Evolutionary conservation across 30 jellyfish, hydroid and myxozoan genomes (phyloP).

Genomic region (Aurelia sp.): DNA sequence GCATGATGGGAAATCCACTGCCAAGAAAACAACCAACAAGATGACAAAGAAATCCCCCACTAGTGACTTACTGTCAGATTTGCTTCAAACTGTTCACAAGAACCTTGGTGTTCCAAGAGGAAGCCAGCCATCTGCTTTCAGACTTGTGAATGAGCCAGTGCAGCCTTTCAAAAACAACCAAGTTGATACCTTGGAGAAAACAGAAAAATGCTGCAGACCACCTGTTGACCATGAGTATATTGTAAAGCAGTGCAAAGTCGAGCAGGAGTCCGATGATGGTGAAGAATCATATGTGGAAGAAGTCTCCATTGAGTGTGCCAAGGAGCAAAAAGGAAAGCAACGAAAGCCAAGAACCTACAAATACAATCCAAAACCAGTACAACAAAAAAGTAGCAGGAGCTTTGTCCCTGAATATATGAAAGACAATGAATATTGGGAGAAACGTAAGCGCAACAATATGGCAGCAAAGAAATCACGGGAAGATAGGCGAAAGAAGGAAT

Average conservation of each 20-base stretch:
- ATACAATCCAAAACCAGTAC: conserved; percentile 94
- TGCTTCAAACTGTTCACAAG: conserved; percentile 52
- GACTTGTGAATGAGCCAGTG: conserved; percentile 6
- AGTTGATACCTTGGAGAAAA: neutral
- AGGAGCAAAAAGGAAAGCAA: conserved; percentile 19
- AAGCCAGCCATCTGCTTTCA: conserved; percentile 44
- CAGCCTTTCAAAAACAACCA: neutral
- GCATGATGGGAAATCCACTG: conserved; percentile 38
- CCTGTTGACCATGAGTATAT: conserved; percentile 40
- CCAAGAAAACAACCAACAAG: neutral
- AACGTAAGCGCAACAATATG: conserved; percentile 81
- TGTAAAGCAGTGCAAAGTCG: conserved; percentile 17
- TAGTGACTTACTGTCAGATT: conserved; percentile 52
- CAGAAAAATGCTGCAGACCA: neutral
- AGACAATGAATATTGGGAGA: conserved; percentile 89
- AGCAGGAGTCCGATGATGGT: conserved; percentile 25
- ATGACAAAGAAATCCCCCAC: neutral
- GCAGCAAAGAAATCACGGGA: conserved; percentile 96
- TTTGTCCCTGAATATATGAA: conserved; percentile 84
- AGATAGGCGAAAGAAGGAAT: conserved; percentile 89
- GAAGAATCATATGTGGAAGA: too few species aligned
- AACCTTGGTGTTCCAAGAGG: conserved; percentile 63
- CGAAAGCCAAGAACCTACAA: conserved; percentile 81
- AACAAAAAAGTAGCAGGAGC: conserved; percentile 71
- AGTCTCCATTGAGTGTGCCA: neutral